Evolutionary conservation across 2,888 invertebrate genomes (phyloP), one percentile per base, ranked within the genome.

Genomic region (Clitarchus hookeri): DNA sequence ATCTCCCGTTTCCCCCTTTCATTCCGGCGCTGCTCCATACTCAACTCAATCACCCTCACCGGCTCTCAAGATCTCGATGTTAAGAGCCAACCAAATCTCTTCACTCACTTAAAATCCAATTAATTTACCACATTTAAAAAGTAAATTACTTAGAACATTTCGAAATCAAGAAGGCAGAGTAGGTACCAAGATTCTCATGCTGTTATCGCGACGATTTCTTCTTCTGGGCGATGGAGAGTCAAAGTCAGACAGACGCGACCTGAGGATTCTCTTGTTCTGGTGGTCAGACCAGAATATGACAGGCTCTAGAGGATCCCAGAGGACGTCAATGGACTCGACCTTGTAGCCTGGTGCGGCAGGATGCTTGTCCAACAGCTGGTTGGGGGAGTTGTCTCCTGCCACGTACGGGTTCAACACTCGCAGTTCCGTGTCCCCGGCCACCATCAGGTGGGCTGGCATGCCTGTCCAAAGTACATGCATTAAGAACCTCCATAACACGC

Each of bases 371-470:
- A 90, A 88, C 48, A 91, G 90, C 86, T 91, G 89, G 77, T 91
- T 91, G 84, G 91, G 90, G 78, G 89, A 89, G 87, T 91, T 90
- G 79, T 92, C 92, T 23, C 92, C 92, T 85, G 93, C 93, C 91
- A 93, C 95, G 91, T 92, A 94, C 88, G 93, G 94, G 91, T 94
- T 95, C 91, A 94, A 94, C 90, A 92, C 92, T 88, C 93, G 93
- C 90, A 94, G 92, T 91, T 93, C 94, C 89, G 92, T 94, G 89
- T 94, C 93, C 88, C 93, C 94, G 0, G 94, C 95, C 54, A 95
- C 93, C 89, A 96, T 92, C 89, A 96, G 92, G 89, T 93, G 93
- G 12, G 95, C 94, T 82, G 93, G 92, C 25, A 92, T 92, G 0
- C 94, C 94, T 91, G 91, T 90, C 3, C 36, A 36, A 36, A 36